Evolutionary conservation across 1,140 invertebrate genomes (phyloP).

Genomic region (Mercenaria mercenaria): DNA sequence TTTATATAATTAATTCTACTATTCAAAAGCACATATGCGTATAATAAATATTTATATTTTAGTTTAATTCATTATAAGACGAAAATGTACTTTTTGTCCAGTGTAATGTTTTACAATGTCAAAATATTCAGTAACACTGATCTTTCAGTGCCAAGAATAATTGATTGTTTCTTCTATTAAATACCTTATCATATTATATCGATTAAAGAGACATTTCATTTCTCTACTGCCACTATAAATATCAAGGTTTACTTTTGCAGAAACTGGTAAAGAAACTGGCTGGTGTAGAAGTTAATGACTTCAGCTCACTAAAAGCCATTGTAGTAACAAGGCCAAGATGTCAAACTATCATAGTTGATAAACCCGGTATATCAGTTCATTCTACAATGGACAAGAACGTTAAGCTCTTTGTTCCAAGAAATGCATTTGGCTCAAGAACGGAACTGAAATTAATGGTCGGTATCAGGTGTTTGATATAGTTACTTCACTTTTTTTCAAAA

Average conservation of each 20-base stretch:
- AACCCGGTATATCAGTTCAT: not conserved
- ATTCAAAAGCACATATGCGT: too few species aligned
- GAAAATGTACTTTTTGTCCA: too few species aligned
- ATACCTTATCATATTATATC: too few species aligned
- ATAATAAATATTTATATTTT: too few species aligned
- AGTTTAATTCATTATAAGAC: too few species aligned
- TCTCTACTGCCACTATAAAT: too few species aligned
- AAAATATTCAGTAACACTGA: too few species aligned
- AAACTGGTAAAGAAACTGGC: not conserved
- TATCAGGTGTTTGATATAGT: not conserved
- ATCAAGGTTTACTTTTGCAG: not conserved
- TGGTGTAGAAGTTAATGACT: constrained; percentile 26
- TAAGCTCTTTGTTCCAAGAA: constrained; percentile 18
- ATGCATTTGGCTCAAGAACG: not conserved
- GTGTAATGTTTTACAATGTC: too few species aligned
- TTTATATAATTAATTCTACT: too few species aligned
- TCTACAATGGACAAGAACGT: constrained; percentile 28
- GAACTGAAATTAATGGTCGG: not conserved
- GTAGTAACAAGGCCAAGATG: constrained; percentile 28
- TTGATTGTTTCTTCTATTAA: too few species aligned
- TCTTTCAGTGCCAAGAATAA: too few species aligned
- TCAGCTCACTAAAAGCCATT: not conserved
- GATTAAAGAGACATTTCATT: too few species aligned
- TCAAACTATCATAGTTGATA: constrained; percentile 30
- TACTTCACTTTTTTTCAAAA: not conserved